Conservation (phyloP, 2,888 invertebrate genomes). For the Epinotia demarniana region DNA sequence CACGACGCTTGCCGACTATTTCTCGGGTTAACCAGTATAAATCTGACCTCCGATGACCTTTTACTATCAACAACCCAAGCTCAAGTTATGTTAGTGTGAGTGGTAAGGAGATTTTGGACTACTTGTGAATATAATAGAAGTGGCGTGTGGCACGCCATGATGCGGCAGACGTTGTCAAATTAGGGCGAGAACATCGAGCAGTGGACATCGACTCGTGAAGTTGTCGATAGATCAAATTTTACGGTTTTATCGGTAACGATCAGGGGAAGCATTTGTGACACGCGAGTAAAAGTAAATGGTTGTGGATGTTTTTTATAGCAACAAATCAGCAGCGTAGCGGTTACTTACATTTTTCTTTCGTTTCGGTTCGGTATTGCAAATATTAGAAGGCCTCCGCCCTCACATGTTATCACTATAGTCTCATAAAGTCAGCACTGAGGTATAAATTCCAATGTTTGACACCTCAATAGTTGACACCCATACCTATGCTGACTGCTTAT, state of each 20-base stretch:
- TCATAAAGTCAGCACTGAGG: too few species aligned
- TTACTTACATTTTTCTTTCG: too few species aligned
- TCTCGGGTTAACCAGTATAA: not conserved
- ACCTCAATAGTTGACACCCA: too few species aligned
- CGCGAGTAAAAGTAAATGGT: slow-evolving; percentile 9
- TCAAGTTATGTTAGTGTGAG: not conserved
- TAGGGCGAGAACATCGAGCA: slow-evolving; percentile 50
- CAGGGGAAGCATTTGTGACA: slow-evolving; percentile 17
- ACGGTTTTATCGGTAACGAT: slow-evolving; percentile 37
- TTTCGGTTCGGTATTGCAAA: too few species aligned
- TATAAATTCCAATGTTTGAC: too few species aligned
- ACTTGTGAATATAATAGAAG: slow-evolving; percentile 38
- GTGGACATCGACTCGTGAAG: slow-evolving; percentile 37
- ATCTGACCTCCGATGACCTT: not conserved
- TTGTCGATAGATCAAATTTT: slow-evolving; percentile 35
- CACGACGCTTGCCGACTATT: not conserved
- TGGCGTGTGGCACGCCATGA: slow-evolving; percentile 68
- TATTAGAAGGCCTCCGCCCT: too few species aligned
- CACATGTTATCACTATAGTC: too few species aligned
- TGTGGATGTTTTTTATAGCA: not conserved
- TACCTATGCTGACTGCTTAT: too few species aligned
- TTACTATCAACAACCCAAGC: not conserved
- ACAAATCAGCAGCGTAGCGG: not conserved
- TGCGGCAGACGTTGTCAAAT: slow-evolving; percentile 62
- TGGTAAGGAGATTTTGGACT: not conserved